Evolutionary conservation across 1,140 invertebrate genomes (phyloP), one percentile per base, ranked within the genome.

Genomic region (Lordiphosa mommai): DNA sequence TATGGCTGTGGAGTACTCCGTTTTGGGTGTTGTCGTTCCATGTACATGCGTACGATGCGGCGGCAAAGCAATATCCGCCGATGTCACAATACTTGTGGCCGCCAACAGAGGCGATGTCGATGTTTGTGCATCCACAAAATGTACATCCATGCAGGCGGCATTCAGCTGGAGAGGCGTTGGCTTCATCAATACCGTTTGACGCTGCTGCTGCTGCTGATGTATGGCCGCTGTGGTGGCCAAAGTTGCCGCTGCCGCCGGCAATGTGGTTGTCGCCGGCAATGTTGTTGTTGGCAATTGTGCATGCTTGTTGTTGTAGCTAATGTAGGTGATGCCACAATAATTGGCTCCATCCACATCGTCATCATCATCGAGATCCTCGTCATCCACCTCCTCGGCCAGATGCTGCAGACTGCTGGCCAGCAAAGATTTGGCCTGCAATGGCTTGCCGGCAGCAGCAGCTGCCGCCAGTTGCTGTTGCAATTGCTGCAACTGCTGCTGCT

Each of bases 221-320:
- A 70, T 77, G 3, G 73, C 61, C 4, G 65, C 71, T n/a, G 72
- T 76, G 20, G 74, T 71, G 30, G 77, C 72, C 17, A 74, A 27
- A 7, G 77, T 70, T 12, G 84, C 69, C 8, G 76, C 77, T 20
- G 77, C 77, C 9, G 70, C 61, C 8, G 70, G 77, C 58, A 77
- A 38, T 9, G 82, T 69, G 7, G 79, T 86, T 36, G 72, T 71
- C 12, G 85, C 73, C 43, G 76, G 76, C 63, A 69, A 51, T 49
- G 76, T 84, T 10, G 76, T 73, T 12, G 85, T 74, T 40, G 86
- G 86, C 67, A 88, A 29, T 61, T 86, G 80, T 8, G 86, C 85
- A 16, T 87, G 80, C 57, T 88, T 88, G 51, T 88, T 88, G 70
- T 88, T 88, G 63, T 88, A 88, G 41, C 74, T 86, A 10, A 88